Percentiles rank a stretch among this genome's conserved stretches.
phyloP scores from a whole-genome alignment of 2,888 invertebrate genomes.

The Parnassius orleans region DNA sequence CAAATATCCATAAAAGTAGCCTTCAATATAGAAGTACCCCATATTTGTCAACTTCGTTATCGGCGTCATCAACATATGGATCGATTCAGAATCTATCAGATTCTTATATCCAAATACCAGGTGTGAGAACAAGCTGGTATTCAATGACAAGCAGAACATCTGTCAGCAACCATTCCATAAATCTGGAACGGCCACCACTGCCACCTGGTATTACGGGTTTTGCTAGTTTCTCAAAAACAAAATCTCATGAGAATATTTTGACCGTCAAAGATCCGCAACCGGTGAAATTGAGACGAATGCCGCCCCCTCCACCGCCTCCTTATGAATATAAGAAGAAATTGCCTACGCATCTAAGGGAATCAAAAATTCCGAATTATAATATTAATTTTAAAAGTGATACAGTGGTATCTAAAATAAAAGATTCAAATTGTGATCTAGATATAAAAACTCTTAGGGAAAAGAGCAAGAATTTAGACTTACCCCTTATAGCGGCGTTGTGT shows the following conservation, averaged over 20 bases:
- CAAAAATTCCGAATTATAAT: constrained; percentile 45
- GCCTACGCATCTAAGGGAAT: constrained; percentile 77
- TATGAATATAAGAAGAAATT: constrained; percentile 75
- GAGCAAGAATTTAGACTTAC: constrained; percentile 93
- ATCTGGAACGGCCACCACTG: constrained; percentile 85
- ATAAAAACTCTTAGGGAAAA: constrained; percentile 92
- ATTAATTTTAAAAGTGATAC: constrained; percentile 51
- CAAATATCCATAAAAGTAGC: constrained; percentile 84
- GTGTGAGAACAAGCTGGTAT: constrained; percentile 82
- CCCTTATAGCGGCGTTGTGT: constrained; percentile 95
- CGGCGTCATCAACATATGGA: constrained; percentile 86
- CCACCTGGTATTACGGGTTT: constrained; percentile 77
- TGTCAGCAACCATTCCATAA: constrained; percentile 82
- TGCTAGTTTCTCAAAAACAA: constrained; percentile 83
- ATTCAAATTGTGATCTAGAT: constrained; percentile 82
- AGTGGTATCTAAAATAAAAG: constrained; percentile 60
- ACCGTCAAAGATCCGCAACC: constrained; percentile 78
- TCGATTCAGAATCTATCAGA: constrained; percentile 91
- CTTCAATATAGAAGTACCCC: constrained; percentile 92
- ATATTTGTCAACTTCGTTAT: constrained; percentile 85
- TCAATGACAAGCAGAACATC: constrained; percentile 81
- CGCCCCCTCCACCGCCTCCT: constrained; percentile 79
- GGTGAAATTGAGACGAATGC: constrained; percentile 76
- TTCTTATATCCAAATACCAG: constrained; percentile 84
- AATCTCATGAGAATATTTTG: constrained; percentile 91